These are phyloP conservation scores for Rissa tridactyla DNA, from an alignment of 2,113 vertebrate genomes.

Conservation along the genomic window DNA sequence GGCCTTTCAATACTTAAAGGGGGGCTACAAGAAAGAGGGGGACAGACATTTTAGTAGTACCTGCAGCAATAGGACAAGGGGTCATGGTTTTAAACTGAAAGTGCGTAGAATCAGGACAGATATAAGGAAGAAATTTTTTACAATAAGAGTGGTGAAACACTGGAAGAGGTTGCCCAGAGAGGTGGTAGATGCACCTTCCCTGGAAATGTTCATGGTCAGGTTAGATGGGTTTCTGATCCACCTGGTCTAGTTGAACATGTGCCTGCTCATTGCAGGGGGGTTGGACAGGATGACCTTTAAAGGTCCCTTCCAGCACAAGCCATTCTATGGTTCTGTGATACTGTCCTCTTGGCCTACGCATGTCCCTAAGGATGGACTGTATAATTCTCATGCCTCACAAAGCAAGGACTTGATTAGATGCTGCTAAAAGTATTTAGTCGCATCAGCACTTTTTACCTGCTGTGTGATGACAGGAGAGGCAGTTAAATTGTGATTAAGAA, in stretches of 20 bases:
- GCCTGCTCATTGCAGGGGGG: neutral
- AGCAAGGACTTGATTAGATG: neutral
- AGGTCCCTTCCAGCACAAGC: neutral
- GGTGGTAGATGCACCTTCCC: neutral
- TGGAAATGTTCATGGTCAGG: neutral
- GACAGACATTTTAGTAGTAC: neutral
- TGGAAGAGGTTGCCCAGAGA: neutral
- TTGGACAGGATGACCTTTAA: neutral
- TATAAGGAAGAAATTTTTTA: neutral
- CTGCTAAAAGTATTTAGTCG: neutral
- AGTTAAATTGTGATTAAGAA: neutral
- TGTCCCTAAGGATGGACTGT: neutral
- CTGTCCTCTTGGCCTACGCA: neutral
- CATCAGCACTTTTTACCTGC: neutral
- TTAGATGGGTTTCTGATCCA: neutral
- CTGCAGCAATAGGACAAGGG: neutral
- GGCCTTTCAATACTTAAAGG: neutral
- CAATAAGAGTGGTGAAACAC: accelerated
- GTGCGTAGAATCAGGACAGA: neutral
- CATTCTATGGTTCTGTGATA: neutral
- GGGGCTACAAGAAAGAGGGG: neutral
- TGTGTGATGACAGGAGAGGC: neutral
- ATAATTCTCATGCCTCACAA: neutral
- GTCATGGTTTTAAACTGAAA: neutral
- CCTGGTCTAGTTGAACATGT: neutral